A percentile compares a stretch with the other conserved stretches of the same genome.
Conservation (phyloP, 2,113 vertebrate genomes). For the Canis aureus region DNA sequence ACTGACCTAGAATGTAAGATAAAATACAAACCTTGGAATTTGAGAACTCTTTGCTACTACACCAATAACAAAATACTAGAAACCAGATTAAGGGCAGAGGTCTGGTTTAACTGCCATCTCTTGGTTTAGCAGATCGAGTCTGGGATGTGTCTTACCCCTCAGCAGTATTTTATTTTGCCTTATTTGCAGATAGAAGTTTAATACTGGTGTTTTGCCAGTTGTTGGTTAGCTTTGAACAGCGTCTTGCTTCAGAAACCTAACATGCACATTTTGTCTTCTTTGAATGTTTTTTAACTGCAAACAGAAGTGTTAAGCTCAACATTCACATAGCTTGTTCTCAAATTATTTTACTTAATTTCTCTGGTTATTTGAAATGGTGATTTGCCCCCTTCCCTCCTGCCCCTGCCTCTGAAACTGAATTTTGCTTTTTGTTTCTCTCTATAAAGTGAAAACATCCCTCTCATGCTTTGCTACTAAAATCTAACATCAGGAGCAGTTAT, state of each 20-base stretch:
- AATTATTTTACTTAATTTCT: background rate
- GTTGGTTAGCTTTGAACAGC: background rate
- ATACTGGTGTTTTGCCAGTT: background rate
- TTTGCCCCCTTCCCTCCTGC: background rate
- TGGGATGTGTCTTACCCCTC: background rate
- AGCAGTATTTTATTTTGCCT: constrained; percentile 24
- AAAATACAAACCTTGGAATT: constrained; percentile 28
- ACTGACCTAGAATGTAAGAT: constrained; percentile 30
- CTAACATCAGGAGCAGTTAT: background rate
- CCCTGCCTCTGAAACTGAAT: background rate
- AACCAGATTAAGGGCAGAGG: background rate
- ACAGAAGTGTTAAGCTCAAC: background rate
- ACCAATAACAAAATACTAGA: background rate
- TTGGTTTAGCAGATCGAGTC: background rate
- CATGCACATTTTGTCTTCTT: background rate
- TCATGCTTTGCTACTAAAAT: background rate
- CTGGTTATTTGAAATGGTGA: background rate
- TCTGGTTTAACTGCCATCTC: background rate
- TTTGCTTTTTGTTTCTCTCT: constrained; percentile 51
- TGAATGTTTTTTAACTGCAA: background rate
- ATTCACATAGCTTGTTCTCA: background rate
- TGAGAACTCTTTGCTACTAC: background rate
- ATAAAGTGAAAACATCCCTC: background rate
- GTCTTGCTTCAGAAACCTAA: constrained; percentile 18
- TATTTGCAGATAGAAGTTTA: constrained; percentile 36